phyloP scores from a whole-genome alignment of 2,113 vertebrate genomes.

The Nannobrachium achirus region DNA sequence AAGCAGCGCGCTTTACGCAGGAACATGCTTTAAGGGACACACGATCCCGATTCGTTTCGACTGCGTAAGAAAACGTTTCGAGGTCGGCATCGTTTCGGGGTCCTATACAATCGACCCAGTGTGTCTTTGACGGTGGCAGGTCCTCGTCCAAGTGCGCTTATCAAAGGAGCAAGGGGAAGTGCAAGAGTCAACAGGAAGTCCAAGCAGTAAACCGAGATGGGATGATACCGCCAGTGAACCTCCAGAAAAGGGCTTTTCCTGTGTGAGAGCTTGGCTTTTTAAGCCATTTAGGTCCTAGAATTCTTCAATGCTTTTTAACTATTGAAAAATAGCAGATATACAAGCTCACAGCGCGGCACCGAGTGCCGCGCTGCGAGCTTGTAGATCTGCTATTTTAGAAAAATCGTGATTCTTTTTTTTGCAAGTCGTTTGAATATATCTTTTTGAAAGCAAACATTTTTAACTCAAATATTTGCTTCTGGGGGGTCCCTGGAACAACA shows the following conservation, averaged over 20 bases:
- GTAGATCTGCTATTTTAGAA: too few species aligned
- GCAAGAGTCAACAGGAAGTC: conserved; percentile 80
- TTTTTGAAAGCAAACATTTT: too few species aligned
- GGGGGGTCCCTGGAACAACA: too few species aligned
- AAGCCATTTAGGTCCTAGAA: too few species aligned
- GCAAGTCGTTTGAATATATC: too few species aligned
- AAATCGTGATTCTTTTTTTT: too few species aligned
- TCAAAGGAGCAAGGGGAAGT: conserved; percentile 82
- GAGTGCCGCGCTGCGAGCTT: too few species aligned
- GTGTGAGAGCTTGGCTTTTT: conserved; percentile 51
- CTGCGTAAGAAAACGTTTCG: conserved; percentile 50
- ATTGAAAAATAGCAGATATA: too few species aligned
- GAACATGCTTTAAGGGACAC: conserved; percentile 21
- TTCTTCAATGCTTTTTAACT: too few species aligned
- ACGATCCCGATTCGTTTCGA: conserved; percentile 43
- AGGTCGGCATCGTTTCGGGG: conserved; percentile 47
- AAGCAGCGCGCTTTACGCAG: too few species aligned
- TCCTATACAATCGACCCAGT: conserved; percentile 52
- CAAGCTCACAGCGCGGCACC: too few species aligned
- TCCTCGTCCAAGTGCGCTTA: conserved; percentile 78
- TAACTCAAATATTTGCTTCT: too few species aligned
- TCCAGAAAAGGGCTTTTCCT: conserved; percentile 76
- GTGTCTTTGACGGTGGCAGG: conserved; percentile 67
- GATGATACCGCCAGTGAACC: conserved; percentile 67
- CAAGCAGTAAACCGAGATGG: conserved; percentile 80